Evolutionary conservation across 2,888 invertebrate species (phyloP), one percentile per base, ranked within the genome.

Genomic region (Thereva unica): DNA sequence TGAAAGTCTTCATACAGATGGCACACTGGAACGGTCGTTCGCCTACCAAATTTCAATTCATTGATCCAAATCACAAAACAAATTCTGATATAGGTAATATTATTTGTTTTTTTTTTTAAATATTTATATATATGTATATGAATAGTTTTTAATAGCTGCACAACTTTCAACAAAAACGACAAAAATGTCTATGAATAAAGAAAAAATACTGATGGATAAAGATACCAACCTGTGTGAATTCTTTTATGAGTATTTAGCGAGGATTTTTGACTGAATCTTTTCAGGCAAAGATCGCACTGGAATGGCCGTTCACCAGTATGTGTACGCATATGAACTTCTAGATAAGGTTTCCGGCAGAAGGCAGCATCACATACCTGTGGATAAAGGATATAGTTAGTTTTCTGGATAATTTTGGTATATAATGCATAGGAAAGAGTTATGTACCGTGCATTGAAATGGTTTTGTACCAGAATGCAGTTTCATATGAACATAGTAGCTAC

Each of bases 401-500:
- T 40, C 9, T 23, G 59, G 53, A 45, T 6, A 45, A 40, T 59
- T 61, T 23, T 45, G 42, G 56, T 52, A 10, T 8, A 34, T n/a
- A 12, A 52, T 10, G 4, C 50, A 10, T 5, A 50, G 34, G 23
- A 40, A 12, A 55, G 35, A 9, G 1, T 7, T 4, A 53, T 68
- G 71, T 72, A 74, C 75, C 72, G 88, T 87, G 82, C 91, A 91
- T 76, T 87, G 88, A 80, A 89, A 91, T 69, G 91, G 91, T 78
- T 91, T 91, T 78, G 88, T 89, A 73, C 89, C 88, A 35, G 91
- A 91, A 81, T 91, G 91, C 72, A 90, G 84, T 80, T 91, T 91
- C 89, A 91, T 89, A 80, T 91, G 91, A 74, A 91, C 91, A 77
- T 91, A 90, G 78, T 90, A 90, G 72, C 89, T 90, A 49, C 89